Conservation (phyloP, 1,140 invertebrate genomes). For the Anoplophora glabripennis region DNA sequence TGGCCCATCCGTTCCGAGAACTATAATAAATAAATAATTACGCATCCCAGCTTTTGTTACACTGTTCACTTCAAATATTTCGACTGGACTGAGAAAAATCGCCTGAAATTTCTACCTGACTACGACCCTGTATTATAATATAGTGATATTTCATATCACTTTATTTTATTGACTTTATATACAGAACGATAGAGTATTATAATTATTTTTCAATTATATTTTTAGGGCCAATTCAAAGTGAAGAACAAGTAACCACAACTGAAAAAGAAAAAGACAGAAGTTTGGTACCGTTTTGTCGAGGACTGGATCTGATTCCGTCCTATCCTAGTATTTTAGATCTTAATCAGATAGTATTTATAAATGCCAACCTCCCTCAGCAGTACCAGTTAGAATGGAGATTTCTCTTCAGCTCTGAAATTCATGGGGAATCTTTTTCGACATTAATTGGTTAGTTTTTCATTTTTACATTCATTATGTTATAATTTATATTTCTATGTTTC, state of each 20-base stretch:
- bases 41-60: no score
- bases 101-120: no score
- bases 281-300: slow-evolving; percentile 55
- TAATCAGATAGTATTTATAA: slow-evolving; percentile 74
- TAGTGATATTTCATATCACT: background rate
- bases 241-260: slow-evolving; percentile 16
- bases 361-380: slow-evolving; percentile 69
- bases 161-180: background rate
- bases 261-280: slow-evolving; percentile 49
- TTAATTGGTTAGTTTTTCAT: slow-evolving; percentile 55
- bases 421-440: slow-evolving; percentile 82
- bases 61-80: no score
- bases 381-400: slow-evolving; percentile 76
- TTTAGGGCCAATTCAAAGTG: slow-evolving; percentile 12
- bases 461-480: background rate
- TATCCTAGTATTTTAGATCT: slow-evolving; percentile 75
- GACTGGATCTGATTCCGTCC: slow-evolving; percentile 66
- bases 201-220: slow-evolving; percentile 1
- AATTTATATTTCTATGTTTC: background rate
- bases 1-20: no score
- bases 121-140: no score
- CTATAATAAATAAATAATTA: no score
- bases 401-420: slow-evolving; percentile 76
- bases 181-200: no score
- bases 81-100: no score